A percentile compares a stretch with the other conserved stretches of the same genome.
These are phyloP conservation scores for Polypedilum vanderplanki DNA, from an alignment of 1,140 invertebrate species.

Conservation along the genomic window DNA sequence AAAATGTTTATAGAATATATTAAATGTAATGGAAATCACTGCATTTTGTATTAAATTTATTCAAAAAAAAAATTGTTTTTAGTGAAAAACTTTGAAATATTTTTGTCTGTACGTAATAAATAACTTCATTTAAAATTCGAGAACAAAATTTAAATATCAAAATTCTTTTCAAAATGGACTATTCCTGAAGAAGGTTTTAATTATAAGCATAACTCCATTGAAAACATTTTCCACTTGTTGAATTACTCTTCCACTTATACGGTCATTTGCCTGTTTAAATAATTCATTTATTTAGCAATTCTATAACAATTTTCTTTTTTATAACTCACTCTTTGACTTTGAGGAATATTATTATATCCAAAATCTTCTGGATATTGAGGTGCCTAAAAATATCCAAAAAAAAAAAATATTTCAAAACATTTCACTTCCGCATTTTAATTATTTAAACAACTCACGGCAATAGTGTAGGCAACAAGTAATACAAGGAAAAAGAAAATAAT, in stretches of 20 bases:
- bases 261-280: background rate
- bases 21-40: no score
- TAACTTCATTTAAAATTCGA: no score
- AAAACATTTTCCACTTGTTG: conserved; percentile 3
- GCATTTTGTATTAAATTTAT: no score
- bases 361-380: background rate
- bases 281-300: background rate
- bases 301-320: background rate
- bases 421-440: background rate
- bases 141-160: background rate
- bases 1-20: no score
- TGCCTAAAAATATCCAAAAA: background rate
- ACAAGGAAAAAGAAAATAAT: background rate
- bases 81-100: no score
- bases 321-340: background rate
- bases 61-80: no score
- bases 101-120: no score
- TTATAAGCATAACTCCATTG: background rate
- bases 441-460: background rate
- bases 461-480: conserved; percentile 1
- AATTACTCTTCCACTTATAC: background rate
- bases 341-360: background rate
- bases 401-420: background rate
- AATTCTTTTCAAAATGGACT: background rate
- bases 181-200: background rate